Conservation (phyloP, 1,140 invertebrate genomes). For the Carcinoscorpius rotundicauda region DNA sequence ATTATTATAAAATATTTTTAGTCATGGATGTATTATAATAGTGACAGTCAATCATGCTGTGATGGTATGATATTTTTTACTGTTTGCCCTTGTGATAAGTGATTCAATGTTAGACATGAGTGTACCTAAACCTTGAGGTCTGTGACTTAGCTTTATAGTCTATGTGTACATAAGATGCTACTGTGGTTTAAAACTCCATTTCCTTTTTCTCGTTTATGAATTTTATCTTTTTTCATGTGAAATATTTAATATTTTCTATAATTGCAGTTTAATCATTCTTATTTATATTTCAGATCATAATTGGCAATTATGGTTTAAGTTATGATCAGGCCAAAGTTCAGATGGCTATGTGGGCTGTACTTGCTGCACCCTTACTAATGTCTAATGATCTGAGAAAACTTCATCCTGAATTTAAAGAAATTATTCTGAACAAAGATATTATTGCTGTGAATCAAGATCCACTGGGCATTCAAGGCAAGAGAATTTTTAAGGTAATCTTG, state of each 20-base stretch:
- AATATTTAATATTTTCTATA: neutral
- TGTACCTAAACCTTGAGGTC: no score
- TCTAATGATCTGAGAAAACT: conserved; percentile 34
- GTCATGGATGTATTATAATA: no score
- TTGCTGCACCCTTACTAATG: conserved; percentile 37
- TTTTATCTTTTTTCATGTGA: neutral
- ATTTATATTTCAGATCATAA: conserved; percentile 27
- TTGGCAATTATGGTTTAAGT: conserved; percentile 32
- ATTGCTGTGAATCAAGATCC: conserved; percentile 34
- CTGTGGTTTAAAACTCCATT: no score
- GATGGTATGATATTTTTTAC: no score
- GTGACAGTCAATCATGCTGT: no score
- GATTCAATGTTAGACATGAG: no score
- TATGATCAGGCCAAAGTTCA: conserved; percentile 32
- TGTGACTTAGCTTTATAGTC: no score
- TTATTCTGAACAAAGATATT: conserved; percentile 30
- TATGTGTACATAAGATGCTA: no score
- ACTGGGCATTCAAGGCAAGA: conserved; percentile 33
- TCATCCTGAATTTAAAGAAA: conserved; percentile 25
- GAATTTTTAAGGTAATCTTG: conserved; percentile 26
- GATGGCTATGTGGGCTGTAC: conserved; percentile 37
- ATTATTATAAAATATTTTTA: no score
- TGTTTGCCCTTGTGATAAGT: no score
- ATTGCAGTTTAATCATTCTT: neutral
- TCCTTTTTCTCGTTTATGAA: no score